Base-by-base conservation (phyloP, 2,888 invertebrate species). In the Hirudinaria manillensis region DNA sequence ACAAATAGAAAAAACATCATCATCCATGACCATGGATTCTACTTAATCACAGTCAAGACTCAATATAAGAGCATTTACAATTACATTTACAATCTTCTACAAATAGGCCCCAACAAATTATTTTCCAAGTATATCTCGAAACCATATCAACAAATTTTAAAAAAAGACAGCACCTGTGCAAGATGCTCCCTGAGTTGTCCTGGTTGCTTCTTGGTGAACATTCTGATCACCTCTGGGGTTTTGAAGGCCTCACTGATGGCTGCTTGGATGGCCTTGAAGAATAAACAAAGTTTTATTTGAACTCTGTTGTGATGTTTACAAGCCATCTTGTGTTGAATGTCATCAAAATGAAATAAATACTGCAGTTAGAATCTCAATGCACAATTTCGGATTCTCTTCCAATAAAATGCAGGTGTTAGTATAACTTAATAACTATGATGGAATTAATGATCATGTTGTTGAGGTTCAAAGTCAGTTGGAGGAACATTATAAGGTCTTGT, bases 191-290 rank as follows among this genome's bases (percentile, higher is more conserved):
- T 84, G 72, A 91, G 85, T 80, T 89, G 89, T 67, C 88, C 88
- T 2, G 90, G 89, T 82, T 91, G 90, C 79, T 89, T 88, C 81
- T 89, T 89, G 0, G 90, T 91, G 87, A 91, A 91, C 84, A 91
- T 87, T 80, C 89, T 85, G 61, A 91, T 90, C 0, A 91, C 90
- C 83, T 90, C 91, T 6, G 91, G 90, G 0, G 91, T 91, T 84
- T 90, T 88, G 82, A 91, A 91, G 1, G 91, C 91, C 81, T 89
- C 87, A 77, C 90, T 89, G 72, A 91, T 90, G 16, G 91, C 91
- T 78, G 90, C 90, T 84, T 89, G 89, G 38, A 90, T 90, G 3
- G 90, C 90, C 90, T 90, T 80, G 27, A n/a, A 61, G 29, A 27
- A 45, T n/a, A n/a, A n/a, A n/a, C n/a, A 74, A 65, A 68, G 45